These are phyloP conservation scores for Andricus curvator DNA, from an alignment of 2,888 invertebrate species.

Conservation along the genomic window DNA sequence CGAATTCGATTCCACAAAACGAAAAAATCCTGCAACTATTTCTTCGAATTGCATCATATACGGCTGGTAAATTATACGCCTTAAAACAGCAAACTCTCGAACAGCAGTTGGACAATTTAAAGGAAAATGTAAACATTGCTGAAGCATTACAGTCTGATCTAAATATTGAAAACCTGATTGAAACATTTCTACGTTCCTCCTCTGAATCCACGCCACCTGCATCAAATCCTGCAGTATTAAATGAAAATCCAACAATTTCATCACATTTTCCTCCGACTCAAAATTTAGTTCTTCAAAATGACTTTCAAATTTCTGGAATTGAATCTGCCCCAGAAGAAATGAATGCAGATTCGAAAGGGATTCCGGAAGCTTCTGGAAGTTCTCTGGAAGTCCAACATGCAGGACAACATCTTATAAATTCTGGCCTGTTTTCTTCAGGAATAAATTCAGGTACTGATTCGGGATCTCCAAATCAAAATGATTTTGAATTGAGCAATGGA, in stretches of 20 bases:
- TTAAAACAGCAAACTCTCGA: conserved; percentile 39
- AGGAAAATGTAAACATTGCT: not conserved
- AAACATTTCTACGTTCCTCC: not conserved
- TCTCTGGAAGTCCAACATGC: not conserved
- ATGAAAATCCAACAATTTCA: not conserved
- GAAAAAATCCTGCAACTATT: conserved; percentile 55
- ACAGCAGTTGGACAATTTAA: not conserved
- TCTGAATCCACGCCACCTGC: not conserved
- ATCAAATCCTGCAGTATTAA: not conserved
- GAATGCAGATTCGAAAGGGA: not conserved
- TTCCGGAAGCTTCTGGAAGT: not conserved
- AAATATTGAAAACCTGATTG: not conserved
- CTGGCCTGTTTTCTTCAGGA: not conserved
- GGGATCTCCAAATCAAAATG: not conserved
- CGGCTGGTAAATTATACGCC: conserved; percentile 50
- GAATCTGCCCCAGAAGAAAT: not conserved
- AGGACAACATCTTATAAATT: not conserved
- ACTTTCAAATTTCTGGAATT: not conserved
- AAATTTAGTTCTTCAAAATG: not conserved
- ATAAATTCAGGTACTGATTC: not conserved
- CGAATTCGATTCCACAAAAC: conserved; percentile 53
- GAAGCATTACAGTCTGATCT: not conserved
- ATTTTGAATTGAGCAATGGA: not conserved
- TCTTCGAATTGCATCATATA: conserved; percentile 51
- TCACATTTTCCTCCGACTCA: not conserved